Evolutionary conservation across 2,888 invertebrate genomes (phyloP).

Genomic region (Trachelus stipa): DNA sequence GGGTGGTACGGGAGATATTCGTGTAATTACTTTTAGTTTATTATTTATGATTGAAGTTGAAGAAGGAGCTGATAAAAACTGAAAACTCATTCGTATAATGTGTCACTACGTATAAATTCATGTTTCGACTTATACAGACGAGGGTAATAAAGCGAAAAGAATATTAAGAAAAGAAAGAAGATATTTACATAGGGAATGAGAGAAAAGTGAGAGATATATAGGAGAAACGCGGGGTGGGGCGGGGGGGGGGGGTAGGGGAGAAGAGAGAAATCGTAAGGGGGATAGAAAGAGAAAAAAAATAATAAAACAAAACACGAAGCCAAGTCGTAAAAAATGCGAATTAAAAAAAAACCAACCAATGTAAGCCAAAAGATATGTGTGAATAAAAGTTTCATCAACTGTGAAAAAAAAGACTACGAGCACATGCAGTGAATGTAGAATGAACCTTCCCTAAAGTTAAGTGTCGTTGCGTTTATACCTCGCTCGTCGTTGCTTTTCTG

Average conservation of each 20-base stretch:
- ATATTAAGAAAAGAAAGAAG: not conserved
- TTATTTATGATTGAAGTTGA: not conserved
- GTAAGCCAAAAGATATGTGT: conserved; percentile 65
- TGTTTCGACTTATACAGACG: conserved; percentile 62
- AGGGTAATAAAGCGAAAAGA: conserved; percentile 23
- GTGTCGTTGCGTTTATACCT: not conserved
- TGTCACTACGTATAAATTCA: conserved; percentile 57
- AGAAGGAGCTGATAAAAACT: conserved; percentile 6
- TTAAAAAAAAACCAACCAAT: conserved; percentile 33
- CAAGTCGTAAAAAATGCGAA: not conserved
- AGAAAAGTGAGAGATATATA: not conserved
- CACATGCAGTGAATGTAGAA: conserved; percentile 12
- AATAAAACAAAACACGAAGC: not conserved
- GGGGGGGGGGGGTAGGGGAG: too few relatives aligned
- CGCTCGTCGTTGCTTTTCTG: not conserved
- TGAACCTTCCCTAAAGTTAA: not conserved
- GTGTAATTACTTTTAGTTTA: not conserved
- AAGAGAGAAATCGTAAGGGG: conserved; percentile 1
- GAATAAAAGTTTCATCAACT: conserved; percentile 64
- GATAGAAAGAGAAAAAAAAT: not conserved
- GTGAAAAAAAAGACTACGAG: conserved; percentile 28
- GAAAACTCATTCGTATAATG: conserved; percentile 44
- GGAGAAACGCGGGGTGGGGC: not conserved
- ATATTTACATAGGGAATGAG: not conserved
- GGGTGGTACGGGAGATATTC: not conserved